Base-by-base conservation (phyloP, 2,797 vertebrate species). In the Trachurus trachurus region DNA sequence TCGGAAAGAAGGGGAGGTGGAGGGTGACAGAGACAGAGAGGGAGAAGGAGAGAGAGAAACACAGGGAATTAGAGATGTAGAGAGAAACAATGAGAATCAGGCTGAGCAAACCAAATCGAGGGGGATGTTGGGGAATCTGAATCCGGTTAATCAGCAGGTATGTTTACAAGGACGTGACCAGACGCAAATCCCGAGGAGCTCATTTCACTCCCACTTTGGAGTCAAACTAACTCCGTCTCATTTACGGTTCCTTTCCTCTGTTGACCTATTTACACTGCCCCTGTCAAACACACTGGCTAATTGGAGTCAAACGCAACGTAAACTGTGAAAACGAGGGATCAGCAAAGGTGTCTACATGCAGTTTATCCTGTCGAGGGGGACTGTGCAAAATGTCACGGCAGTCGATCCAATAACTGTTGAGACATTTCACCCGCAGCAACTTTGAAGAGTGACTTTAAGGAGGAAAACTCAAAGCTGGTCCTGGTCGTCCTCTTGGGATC, bases 61-160 rank as follows among this genome's bases (percentile, higher is more conserved):
- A 83, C n/a, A 47, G 61, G 80, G 88, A 92, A 87, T 89, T 91
- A 83, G 80, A 83, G 70, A 86, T 81, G 66, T 63, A 68, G 68
- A 77, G 61, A 74, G 72, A 70, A 90, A 91, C 88, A 86, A 82
- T 87, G 75, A 85, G 71, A 85, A 83, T 81, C 71, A 61, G 65
- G 76, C 54, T 66, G 57, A 89, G 81, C 77, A 66, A 76, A 82
- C 42, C 69, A 26, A 84, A 80, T 70, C 17, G 26, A 54, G 58
- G 49, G 44, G 69, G 69, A 21, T 64, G 42, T 66, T 44, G 56
- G 57, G 71, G 71, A 89, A 88, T 84, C 45, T 66, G 81, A 88
- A 90, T 86, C 83, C 57, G 71, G 76, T 77, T 80, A 83, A 88
- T 86, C 74, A 29, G 45, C 84, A 83, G 88, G 77, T 85, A 45